phyloP scores from a whole-genome alignment of 2,888 invertebrate species.

The Thymelicus sylvestris region DNA sequence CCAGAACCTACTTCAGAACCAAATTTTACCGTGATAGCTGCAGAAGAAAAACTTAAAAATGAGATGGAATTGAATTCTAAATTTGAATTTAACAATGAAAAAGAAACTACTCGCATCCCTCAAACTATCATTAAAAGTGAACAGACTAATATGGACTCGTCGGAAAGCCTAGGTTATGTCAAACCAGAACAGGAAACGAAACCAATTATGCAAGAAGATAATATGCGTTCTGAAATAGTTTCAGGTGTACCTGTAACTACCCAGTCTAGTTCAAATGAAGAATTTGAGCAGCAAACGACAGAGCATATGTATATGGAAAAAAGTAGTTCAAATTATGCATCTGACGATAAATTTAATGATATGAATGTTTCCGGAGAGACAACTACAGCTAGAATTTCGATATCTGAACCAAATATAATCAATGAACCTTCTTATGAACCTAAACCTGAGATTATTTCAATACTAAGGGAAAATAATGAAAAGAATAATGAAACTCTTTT shows the following conservation, averaged over 20 bases:
- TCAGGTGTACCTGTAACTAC: slow-evolving; percentile 7
- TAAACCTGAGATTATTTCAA: slow-evolving; percentile 61
- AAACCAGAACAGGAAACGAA: slow-evolving; percentile 21
- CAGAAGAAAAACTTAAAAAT: slow-evolving; percentile 40
- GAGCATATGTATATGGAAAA: slow-evolving; percentile 7
- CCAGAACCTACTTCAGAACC: slow-evolving; percentile 35
- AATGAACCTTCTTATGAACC: slow-evolving; percentile 62
- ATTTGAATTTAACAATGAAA: neutral
- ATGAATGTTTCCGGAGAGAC: slow-evolving; percentile 43
- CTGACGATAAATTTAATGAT: slow-evolving; percentile 22
- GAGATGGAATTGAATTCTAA: slow-evolving; percentile 10
- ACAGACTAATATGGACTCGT: slow-evolving; percentile 2
- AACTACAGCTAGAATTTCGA: slow-evolving; percentile 55
- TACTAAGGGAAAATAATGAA: slow-evolving; percentile 50
- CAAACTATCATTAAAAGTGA: slow-evolving; percentile 6
- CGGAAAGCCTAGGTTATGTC: slow-evolving; percentile 37
- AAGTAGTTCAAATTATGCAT: neutral
- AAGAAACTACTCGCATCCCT: slow-evolving; percentile 5
- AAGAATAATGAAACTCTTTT: slow-evolving; percentile 20
- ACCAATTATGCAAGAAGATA: slow-evolving; percentile 1
- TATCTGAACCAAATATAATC: slow-evolving; percentile 57
- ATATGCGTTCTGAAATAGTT: neutral
- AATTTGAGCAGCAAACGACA: slow-evolving; percentile 16
- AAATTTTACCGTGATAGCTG: slow-evolving; percentile 12
- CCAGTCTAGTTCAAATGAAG: slow-evolving; percentile 10